Evolutionary conservation across 64 coral and sea anemone genomes (phyloP), one percentile per base, ranked within the genome.

Genomic region (Montipora capricornis): DNA sequence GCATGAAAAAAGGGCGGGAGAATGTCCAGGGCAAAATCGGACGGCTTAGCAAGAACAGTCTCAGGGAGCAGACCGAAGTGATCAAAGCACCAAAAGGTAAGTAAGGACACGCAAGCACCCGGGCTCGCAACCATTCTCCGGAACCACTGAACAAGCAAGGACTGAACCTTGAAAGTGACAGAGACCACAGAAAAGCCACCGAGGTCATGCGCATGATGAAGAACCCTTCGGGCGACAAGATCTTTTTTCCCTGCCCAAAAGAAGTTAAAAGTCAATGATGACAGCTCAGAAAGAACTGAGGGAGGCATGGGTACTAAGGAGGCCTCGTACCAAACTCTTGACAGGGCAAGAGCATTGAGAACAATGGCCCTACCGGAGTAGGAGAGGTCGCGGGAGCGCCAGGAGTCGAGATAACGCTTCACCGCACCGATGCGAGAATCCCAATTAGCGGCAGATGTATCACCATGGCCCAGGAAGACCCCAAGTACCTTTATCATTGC

Each of bases 191-290:
- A 14, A 19, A 55, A 75, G 24, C 90, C 79, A 1, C 78, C 89
- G 0, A 44, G 2, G 4, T 10, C 60, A 0, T 6, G 9, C 19
- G 66, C 4, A 2, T 79, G 88, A 11, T 50, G 1, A 2, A 73
- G 17, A 6, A 59, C 62, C 2, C 19, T 7, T 0, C 68, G 80
- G 6, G 37, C 15, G 1, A 92, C 80, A 3, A 75, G 7, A 3
- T 75, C 67, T 1, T 11, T 13, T 13, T 75, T 83, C 0, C 68
- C 78, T 5, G 3, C 16, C 90, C 90, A 92, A 17, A 92, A 75
- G 15, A 92, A 84, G 2, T 5, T 5, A 9, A 69, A 55, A 10
- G 44, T 44, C 0, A 74, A 10, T 0, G 12, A 20, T 10, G 8
- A 20, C 13, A 73, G 5, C 5, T 49, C 67, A 20, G 3, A 49